phyloP scores from a whole-genome alignment of 2,113 vertebrate genomes.

The Pelecanus crispus region DNA sequence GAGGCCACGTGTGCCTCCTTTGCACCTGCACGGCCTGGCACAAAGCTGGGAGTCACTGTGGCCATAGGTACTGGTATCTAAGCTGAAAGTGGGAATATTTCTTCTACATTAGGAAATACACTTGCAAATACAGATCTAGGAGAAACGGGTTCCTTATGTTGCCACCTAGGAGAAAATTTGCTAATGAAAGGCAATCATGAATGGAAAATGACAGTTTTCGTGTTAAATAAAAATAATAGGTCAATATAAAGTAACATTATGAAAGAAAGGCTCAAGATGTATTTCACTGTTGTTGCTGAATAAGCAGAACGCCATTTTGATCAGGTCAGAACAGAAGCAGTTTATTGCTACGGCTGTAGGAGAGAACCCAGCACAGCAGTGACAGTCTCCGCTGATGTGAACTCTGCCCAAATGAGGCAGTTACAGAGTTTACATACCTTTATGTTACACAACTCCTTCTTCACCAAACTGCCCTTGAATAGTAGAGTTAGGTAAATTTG shows the following conservation, averaged over 20 bases:
- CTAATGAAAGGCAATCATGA: background rate
- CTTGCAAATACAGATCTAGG: background rate
- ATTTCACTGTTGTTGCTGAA: background rate
- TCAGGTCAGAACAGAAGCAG: background rate
- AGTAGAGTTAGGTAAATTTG: background rate
- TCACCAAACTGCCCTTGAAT: background rate
- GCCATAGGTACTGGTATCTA: background rate
- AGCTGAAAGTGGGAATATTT: background rate
- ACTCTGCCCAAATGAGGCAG: background rate
- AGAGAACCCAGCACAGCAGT: background rate
- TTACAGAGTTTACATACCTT: background rate
- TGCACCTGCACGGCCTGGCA: background rate
- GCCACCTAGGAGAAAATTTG: background rate
- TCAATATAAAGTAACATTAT: background rate
- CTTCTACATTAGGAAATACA: background rate
- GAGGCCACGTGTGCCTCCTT: background rate
- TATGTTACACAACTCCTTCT: background rate
- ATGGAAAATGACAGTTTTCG: background rate
- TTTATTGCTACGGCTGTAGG: background rate
- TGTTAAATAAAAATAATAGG: background rate
- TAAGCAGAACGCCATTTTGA: background rate
- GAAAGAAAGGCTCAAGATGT: background rate
- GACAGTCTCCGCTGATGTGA: background rate
- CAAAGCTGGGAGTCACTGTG: background rate
- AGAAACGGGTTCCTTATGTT: background rate